Conservation (phyloP, 2,797 vertebrate genomes). For the Danio choprae region DNA sequence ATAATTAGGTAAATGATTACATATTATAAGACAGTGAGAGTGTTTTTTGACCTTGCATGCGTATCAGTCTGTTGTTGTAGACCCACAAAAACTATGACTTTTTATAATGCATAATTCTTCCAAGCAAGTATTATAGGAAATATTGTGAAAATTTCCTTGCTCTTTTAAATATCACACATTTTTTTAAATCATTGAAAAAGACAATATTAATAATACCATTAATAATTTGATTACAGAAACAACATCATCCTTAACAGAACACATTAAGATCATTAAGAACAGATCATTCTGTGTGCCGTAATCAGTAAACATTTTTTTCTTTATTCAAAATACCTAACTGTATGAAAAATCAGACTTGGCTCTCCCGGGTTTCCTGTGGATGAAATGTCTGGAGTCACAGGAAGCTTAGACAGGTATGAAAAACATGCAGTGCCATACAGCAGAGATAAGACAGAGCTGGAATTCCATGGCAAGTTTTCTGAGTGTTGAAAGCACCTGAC, state of each 20-base stretch:
- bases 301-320: neutral
- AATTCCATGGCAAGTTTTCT: constrained; percentile 73
- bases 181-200: no score
- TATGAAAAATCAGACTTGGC: constrained; percentile 23
- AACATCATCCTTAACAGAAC: neutral
- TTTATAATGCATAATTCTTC: no score
- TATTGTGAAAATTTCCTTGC: no score
- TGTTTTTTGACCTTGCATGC: no score
- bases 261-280: no score
- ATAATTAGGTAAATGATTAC: no score
- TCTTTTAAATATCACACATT: no score
- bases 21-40: no score
- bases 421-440: constrained; percentile 62
- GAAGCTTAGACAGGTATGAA: constrained; percentile 52
- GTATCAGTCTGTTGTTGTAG: no score
- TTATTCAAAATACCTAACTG: constrained; percentile 22
- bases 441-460: constrained; percentile 67
- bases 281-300: constrained; percentile 4
- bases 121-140: no score
- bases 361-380: constrained; percentile 34
- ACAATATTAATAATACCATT: neutral
- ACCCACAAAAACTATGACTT: no score
- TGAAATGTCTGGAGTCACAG: constrained; percentile 42
- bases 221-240: neutral
- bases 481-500: constrained; percentile 79